phyloP scores from a whole-genome alignment of 2,888 invertebrate species.

The Drosophila infuscata region DNA sequence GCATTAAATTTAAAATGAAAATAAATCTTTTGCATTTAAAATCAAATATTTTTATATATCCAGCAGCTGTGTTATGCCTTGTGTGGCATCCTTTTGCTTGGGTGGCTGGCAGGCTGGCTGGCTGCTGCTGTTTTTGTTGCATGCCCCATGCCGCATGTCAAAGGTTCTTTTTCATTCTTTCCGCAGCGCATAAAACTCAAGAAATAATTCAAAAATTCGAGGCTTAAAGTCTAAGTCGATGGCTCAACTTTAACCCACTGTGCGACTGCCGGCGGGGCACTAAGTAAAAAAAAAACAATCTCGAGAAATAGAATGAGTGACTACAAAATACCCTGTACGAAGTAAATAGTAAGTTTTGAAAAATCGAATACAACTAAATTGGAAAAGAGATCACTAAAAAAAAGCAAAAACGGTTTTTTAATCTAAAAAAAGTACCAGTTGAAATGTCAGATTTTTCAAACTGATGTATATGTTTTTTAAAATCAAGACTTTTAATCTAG shows the following conservation, averaged over 20 bases:
- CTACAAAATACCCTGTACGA: conserved; percentile 11
- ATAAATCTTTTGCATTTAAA: conserved; percentile 36
- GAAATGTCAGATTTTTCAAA: not conserved
- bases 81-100: conserved; percentile 5
- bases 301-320: not conserved
- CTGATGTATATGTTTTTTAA: too few species aligned
- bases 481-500: not conserved
- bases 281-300: conserved; percentile 13
- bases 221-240: conserved; percentile 54
- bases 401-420: not conserved
- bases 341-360: not conserved
- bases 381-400: too few species aligned
- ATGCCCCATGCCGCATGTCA: conserved; percentile 27
- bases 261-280: conserved; percentile 16
- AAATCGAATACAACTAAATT: fast-evolving
- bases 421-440: not conserved
- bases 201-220: conserved; percentile 61
- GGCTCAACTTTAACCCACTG: conserved; percentile 61
- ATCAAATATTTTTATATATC: conserved; percentile 51
- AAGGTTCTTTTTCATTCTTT: conserved; percentile 2
- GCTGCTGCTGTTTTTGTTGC: conserved; percentile 19
- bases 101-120: not conserved
- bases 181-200: conserved; percentile 48
- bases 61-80: conserved; percentile 26
- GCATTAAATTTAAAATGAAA: conserved; percentile 27